Conservation (phyloP, 2,888 invertebrate species). For the Meghimatium bilineatum region DNA sequence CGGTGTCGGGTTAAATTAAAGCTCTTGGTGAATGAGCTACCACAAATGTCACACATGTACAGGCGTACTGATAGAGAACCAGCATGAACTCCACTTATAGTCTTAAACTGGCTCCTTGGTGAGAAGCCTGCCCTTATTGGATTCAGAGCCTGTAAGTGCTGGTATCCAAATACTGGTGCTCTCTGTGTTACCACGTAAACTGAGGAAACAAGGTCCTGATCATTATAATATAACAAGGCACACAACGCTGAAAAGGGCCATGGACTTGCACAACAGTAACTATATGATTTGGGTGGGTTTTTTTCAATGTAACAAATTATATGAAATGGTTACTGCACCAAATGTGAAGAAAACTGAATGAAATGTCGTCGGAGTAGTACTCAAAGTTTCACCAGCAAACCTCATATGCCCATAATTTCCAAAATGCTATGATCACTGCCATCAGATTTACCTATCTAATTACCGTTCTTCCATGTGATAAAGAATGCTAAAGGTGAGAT, state of each 20-base stretch:
- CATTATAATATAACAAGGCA: slow-evolving; percentile 20
- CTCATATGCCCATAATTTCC: not conserved
- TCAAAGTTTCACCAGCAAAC: not conserved
- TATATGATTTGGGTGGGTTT: not conserved
- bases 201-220: slow-evolving; percentile 22
- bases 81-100: not conserved
- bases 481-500: slow-evolving; percentile 6
- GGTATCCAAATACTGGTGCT: not conserved
- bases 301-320: not conserved
- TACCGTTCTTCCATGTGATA: not conserved
- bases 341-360: not conserved
- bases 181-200: slow-evolving; percentile 2
- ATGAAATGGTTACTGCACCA: not conserved
- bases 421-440: not conserved
- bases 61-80: not conserved
- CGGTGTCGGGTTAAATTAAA: slow-evolving; percentile 42
- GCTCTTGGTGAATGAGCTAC: slow-evolving; percentile 45
- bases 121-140: not conserved
- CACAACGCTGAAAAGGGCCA: slow-evolving; percentile 20
- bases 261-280: not conserved
- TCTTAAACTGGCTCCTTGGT: slow-evolving; percentile 10
- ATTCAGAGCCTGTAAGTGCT: not conserved
- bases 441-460: not conserved
- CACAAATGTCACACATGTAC: slow-evolving; percentile 43
- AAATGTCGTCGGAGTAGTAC: not conserved